phyloP scores from a whole-genome alignment of 2,888 invertebrate genomes.

The Dynastes hyllus region DNA sequence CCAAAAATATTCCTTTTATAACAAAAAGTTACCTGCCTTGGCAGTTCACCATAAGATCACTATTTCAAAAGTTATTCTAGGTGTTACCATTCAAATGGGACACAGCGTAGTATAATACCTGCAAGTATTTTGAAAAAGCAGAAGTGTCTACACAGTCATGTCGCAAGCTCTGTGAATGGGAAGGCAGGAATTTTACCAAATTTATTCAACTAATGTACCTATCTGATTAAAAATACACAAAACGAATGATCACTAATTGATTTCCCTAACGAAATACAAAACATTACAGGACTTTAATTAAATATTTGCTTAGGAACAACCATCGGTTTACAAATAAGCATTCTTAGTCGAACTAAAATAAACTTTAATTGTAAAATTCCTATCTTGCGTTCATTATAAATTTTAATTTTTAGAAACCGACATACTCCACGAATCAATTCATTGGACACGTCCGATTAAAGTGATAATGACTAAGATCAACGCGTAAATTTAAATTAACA shows the following conservation, averaged over 20 bases:
- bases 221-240: neutral
- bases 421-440: neutral
- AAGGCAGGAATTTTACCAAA: neutral
- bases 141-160: too few relatives aligned
- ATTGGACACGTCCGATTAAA: constrained; percentile 3
- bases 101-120: too few relatives aligned
- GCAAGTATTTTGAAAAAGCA: too few relatives aligned
- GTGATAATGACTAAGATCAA: constrained; percentile 13
- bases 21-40: too few relatives aligned
- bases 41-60: too few relatives aligned
- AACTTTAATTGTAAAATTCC: constrained; percentile 15
- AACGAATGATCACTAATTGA: neutral
- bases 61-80: too few relatives aligned
- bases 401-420: constrained; percentile 26
- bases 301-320: neutral
- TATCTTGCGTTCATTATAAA: constrained; percentile 25
- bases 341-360: neutral
- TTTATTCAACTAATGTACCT: constrained; percentile 3
- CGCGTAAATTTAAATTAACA: constrained; percentile 24
- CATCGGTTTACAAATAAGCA: neutral
- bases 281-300: constrained; percentile 1
- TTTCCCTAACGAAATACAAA: neutral
- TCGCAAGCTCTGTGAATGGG: too few relatives aligned
- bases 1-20: too few relatives aligned
- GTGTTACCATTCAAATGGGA: too few relatives aligned